Base-by-base conservation (phyloP, 2,888 invertebrate species). In the Acleris holmiana region DNA sequence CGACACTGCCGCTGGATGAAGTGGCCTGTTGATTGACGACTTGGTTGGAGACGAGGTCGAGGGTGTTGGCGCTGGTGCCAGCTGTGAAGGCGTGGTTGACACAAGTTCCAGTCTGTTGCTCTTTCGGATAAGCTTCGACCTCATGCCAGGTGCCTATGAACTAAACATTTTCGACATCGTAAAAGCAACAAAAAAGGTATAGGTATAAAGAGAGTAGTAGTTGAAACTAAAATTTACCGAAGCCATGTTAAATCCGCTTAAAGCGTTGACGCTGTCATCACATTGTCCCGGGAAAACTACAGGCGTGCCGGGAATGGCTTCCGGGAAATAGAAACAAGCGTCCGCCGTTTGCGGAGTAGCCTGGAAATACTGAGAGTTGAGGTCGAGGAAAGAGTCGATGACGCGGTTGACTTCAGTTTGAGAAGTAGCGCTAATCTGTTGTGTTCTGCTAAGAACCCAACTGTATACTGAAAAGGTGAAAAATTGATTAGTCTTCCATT, bases 71-170 rank as follows among this genome's bases (percentile, higher is more conserved):
- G 10, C 5, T n/a, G 46, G 19, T 25, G 4, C 44, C 23, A 47
- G 47, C 7, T 18, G 47, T 48, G 25, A 58, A 58, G 1, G 2
- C 64, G 19, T 64, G 64, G 48, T 64, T 58, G 25, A 64, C 58
- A 19, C 64, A 64, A n/a, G 58, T 93, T 15, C 89, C 93, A 10
- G 64, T 47, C 80, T 94, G 91, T 73, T 93, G 93, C 29, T 94
- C 67, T 10, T 93, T 89, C 71, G 93, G 93, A 63, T 71, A 71
- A 18, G 68, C 67, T 25, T 61, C 67, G 21, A 88, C 88, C 79
- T 94, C 94, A 76, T 93, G 94, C 94, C 94, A 94, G 75, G 88
- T 89, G 23, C 94, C 94, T 66, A 90, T 70, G 73, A 91, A 93
- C 93, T 93, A 78, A 53, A 77, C 15, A 15, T 3, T 4, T n/a